These are phyloP conservation scores for Bombus impatiens DNA, from an alignment of 1,140 invertebrate species.

Conservation along the genomic window DNA sequence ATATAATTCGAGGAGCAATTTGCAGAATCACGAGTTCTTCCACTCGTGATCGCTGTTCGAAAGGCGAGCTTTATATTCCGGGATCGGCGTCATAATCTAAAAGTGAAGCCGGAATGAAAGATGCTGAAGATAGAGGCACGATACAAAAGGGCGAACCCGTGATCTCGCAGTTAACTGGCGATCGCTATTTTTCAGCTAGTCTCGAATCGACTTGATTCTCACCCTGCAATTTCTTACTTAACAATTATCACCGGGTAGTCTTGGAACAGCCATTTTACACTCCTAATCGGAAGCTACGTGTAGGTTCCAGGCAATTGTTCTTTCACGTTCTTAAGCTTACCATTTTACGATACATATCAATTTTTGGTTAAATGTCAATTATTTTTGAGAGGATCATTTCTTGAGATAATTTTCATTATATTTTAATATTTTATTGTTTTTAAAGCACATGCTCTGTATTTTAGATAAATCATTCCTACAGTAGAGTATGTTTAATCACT, in stretches of 20 bases:
- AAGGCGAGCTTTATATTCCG: constrained; percentile 56
- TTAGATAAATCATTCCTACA: too few species aligned
- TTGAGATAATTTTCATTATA: too few species aligned
- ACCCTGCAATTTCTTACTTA: constrained; percentile 54
- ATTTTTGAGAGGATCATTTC: too few species aligned
- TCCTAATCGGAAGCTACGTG: not conserved
- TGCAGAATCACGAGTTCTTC: constrained; percentile 56
- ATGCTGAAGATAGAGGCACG: constrained; percentile 26
- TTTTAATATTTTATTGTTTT: too few species aligned
- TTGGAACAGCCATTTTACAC: not conserved
- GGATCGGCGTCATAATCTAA: constrained; percentile 44
- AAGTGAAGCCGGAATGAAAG: constrained; percentile 45
- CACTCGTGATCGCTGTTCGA: constrained; percentile 54
- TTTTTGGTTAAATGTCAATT: too few species aligned
- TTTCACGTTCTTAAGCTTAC: too few species aligned
- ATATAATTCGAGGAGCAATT: constrained; percentile 57
- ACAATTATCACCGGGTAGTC: constrained; percentile 49
- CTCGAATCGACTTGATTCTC: constrained; percentile 40
- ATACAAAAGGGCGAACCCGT: constrained; percentile 41
- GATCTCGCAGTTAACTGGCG: constrained; percentile 64
- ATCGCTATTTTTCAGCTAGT: constrained; percentile 51
- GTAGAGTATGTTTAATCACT: too few species aligned
- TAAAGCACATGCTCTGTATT: too few species aligned
- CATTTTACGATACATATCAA: too few species aligned
- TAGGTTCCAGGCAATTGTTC: too few species aligned